These are phyloP conservation scores for Luperina testacea DNA, from an alignment of 2,888 invertebrate species.

Conservation along the genomic window DNA sequence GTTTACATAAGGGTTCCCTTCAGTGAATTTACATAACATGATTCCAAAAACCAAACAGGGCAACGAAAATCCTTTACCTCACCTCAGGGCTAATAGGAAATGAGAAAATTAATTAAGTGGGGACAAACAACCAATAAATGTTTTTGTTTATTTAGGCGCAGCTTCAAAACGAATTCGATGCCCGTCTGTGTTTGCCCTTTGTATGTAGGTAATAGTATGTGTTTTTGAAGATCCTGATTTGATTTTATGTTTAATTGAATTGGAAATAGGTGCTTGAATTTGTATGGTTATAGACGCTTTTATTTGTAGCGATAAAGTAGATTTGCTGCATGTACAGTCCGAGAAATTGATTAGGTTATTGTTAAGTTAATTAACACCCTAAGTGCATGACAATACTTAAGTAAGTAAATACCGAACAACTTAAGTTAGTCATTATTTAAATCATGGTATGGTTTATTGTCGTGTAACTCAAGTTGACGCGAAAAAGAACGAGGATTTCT, in stretches of 20 bases:
- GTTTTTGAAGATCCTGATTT: conserved; percentile 74
- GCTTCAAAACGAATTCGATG: conserved; percentile 61
- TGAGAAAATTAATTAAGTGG: conserved; percentile 88
- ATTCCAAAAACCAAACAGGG: conserved; percentile 64
- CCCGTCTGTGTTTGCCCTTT: conserved; percentile 52
- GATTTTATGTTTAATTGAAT: conserved; percentile 55
- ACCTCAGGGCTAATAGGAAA: conserved; percentile 78
- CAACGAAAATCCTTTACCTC: conserved; percentile 61
- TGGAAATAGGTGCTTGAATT: conserved; percentile 9
- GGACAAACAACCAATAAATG: conserved; percentile 80
- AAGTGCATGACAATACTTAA: no score
- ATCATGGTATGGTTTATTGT: not conserved
- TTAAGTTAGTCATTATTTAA: not conserved
- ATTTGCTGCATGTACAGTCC: not conserved
- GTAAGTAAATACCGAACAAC: not conserved
- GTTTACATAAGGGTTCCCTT: conserved; percentile 33
- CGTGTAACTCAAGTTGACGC: not conserved
- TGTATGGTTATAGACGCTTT: not conserved
- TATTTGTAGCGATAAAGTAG: not conserved
- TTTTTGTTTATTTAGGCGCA: conserved; percentile 83
- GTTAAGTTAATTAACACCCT: not conserved
- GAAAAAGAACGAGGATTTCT: not conserved
- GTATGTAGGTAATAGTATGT: conserved; percentile 45
- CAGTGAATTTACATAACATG: conserved; percentile 63
- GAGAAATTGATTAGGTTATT: not conserved